Evolutionary conservation across 2,888 invertebrate species (phyloP).

Genomic region (Ennomos quercinarius): DNA sequence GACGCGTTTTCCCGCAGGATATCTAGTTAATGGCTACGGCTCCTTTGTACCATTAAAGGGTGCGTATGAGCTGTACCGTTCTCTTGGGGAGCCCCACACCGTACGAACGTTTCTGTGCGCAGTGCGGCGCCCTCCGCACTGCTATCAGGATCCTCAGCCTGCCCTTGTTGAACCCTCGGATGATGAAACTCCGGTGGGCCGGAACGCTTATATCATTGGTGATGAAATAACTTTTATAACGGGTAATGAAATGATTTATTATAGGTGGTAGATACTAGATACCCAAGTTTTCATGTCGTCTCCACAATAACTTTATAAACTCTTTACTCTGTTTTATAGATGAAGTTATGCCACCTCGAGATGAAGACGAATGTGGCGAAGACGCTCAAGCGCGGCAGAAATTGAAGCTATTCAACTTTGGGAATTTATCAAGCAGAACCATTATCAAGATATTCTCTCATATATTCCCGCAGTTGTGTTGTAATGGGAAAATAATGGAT

Average conservation of each 20-base stretch:
- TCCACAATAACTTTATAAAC: too few relatives aligned
- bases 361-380: conserved; percentile 31
- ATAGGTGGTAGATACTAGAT: too few relatives aligned
- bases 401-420: conserved; percentile 67
- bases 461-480: conserved; percentile 79
- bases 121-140: conserved; percentile 58
- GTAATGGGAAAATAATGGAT: conserved; percentile 66
- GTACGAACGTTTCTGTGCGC: conserved; percentile 68
- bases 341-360: conserved; percentile 33
- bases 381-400: conserved; percentile 17
- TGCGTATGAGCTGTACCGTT: conserved; percentile 72
- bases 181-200: conserved; percentile 55
- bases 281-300: too few relatives aligned
- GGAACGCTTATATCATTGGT: conserved; percentile 65
- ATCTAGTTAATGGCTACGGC: conserved; percentile 62
- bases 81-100: conserved; percentile 78
- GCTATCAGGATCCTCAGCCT: conserved; percentile 51
- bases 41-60: conserved; percentile 72
- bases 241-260: conserved; percentile 47
- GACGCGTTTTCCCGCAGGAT: conserved; percentile 50
- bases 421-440: conserved; percentile 64
- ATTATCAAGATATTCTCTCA: conserved; percentile 63
- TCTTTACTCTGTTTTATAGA: conserved; percentile 48
- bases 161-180: conserved; percentile 51
- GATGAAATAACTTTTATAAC: conserved; percentile 65